phyloP scores from a whole-genome alignment of 2,888 invertebrate genomes.

The Eupithecia abbreviata region DNA sequence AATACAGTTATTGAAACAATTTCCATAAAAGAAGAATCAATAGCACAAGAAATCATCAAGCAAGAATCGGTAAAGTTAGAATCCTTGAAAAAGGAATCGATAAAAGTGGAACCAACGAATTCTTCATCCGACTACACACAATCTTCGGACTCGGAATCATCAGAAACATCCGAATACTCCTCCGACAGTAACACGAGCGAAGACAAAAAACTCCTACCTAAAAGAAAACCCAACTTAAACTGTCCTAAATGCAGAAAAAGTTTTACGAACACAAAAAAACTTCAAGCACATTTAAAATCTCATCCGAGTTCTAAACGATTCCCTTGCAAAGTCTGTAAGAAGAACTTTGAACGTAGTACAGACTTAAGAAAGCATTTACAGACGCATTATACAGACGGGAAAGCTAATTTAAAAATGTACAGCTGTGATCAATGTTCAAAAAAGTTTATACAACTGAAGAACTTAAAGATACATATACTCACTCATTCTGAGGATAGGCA shows the following conservation, averaged over 20 bases:
- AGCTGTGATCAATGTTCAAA: constrained; percentile 6
- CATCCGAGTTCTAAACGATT: constrained; percentile 1
- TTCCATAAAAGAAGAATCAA: constrained; percentile 8
- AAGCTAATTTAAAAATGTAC: background rate
- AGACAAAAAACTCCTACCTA: background rate
- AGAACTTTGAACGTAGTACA: constrained; percentile 1
- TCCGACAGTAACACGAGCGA: background rate
- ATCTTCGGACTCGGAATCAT: background rate
- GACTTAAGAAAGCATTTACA: constrained; percentile 9
- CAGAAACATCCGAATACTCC: background rate
- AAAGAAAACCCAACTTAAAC: background rate
- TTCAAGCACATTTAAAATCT: constrained; percentile 1
- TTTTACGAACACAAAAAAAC: background rate
- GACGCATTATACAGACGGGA: constrained; percentile 5
- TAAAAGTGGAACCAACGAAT: background rate
- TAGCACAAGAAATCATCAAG: constrained; percentile 2
- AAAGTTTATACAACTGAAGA: constrained; percentile 15
- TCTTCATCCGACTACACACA: background rate
- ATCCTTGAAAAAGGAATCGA: background rate
- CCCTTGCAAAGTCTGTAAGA: constrained; percentile 12
- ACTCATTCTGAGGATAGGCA: constrained; percentile 17
- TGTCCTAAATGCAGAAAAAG: constrained; percentile 9
- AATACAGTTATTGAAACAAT: background rate
- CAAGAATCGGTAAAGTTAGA: background rate
- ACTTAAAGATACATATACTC: constrained; percentile 13